These are phyloP conservation scores for Melopsittacus undulatus DNA, from an alignment of 2,797 vertebrate species.

Conservation along the genomic window DNA sequence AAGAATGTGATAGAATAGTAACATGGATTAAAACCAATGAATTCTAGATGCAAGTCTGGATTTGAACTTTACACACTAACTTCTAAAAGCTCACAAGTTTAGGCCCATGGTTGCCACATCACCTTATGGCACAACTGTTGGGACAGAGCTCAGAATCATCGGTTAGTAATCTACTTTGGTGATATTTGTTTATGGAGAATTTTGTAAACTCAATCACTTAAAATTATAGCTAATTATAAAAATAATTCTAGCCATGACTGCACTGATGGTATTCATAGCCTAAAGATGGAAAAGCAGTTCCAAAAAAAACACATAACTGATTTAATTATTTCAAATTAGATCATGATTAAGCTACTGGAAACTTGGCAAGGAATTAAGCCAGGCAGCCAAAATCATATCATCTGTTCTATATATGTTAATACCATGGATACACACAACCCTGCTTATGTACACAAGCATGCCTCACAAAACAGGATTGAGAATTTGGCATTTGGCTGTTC, in stretches of 20 bases:
- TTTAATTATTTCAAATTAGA: conserved; percentile 46
- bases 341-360: conserved; percentile 42
- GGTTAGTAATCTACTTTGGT: not conserved
- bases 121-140: not conserved
- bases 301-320: not conserved
- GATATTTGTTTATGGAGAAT: not conserved
- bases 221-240: not conserved
- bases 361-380: not conserved
- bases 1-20: not conserved
- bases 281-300: not conserved
- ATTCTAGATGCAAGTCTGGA: not conserved
- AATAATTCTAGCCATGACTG: not conserved
- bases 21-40: not conserved
- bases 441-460: not conserved
- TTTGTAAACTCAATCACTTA: not conserved
- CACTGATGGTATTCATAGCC: not conserved
- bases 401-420: not conserved
- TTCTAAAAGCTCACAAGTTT: not conserved
- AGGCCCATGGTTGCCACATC: not conserved
- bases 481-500: not conserved
- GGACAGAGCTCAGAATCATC: not conserved
- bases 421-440: not conserved
- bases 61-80: not conserved
- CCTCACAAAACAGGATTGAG: not conserved
- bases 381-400: not conserved